These are phyloP conservation scores for Cheumatopsyche charites DNA, from an alignment of 1,140 invertebrate genomes.

Conservation along the genomic window DNA sequence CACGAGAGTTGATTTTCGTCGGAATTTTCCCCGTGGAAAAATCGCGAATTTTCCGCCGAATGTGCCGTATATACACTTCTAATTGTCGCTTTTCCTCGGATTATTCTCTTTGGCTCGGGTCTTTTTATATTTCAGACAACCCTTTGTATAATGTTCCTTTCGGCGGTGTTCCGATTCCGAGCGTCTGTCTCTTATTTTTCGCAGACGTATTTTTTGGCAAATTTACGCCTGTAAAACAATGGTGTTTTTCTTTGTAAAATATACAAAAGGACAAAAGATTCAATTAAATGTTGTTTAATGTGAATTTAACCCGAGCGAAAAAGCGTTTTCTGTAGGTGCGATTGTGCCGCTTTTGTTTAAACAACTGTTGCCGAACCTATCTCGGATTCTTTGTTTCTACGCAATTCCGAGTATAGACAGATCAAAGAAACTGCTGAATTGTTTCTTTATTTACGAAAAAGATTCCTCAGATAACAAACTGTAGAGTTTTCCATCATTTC, in stretches of 20 bases:
- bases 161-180: conserved; percentile 2
- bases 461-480: too few relatives aligned
- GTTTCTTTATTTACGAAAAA: too few relatives aligned
- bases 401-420: too few relatives aligned
- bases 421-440: too few relatives aligned
- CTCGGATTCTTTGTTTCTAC: too few relatives aligned
- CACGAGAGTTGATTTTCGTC: not conserved
- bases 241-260: conserved; percentile 17
- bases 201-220: conserved; percentile 2
- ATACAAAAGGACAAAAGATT: conserved; percentile 11
- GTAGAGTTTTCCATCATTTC: too few relatives aligned
- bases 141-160: not conserved
- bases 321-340: too few relatives aligned
- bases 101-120: too few relatives aligned
- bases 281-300: conserved; percentile 16
- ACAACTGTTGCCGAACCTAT: too few relatives aligned
- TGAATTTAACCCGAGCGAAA: not conserved
- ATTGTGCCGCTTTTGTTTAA: too few relatives aligned
- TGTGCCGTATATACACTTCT: not conserved
- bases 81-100: conserved; percentile 2
- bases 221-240: conserved; percentile 21
- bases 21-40: not conserved
- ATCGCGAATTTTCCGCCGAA: conserved; percentile 7
- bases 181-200: conserved; percentile 7
- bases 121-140: too few relatives aligned